Evolutionary conservation across 1,140 invertebrate species (phyloP).

Genomic region (Stegodyphus dumicola): DNA sequence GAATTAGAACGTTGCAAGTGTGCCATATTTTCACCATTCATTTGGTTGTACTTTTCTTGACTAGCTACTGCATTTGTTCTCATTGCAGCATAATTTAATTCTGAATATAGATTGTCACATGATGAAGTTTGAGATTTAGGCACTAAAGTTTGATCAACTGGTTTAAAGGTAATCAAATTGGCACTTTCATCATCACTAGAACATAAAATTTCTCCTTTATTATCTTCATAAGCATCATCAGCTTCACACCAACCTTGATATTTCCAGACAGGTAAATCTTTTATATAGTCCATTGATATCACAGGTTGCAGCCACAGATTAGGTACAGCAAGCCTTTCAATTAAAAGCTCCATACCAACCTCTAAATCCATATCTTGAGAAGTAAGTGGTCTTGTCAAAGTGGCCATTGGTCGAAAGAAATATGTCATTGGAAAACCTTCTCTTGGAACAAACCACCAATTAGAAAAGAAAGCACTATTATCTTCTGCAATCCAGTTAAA

Average conservation of each 20-base stretch:
- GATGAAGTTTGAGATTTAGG: conserved; percentile 17
- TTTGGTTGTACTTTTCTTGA: not conserved
- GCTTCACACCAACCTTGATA: conserved; percentile 65
- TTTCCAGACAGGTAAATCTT: conserved; percentile 72
- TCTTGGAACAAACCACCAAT: conserved; percentile 65
- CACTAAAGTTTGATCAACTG: conserved; percentile 39
- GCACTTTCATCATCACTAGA: conserved; percentile 62
- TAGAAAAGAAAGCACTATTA: conserved; percentile 32
- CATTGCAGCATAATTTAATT: too few relatives aligned
- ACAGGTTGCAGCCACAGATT: conserved; percentile 71
- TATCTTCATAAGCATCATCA: conserved; percentile 62
- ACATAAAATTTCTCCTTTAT: conserved; percentile 45
- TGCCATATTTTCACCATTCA: not conserved
- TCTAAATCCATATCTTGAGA: conserved; percentile 66
- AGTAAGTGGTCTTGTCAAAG: conserved; percentile 62
- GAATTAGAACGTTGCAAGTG: not conserved
- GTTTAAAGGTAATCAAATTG: not conserved
- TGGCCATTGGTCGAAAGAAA: conserved; percentile 67
- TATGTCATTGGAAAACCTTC: conserved; percentile 65
- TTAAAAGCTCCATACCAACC: conserved; percentile 68
- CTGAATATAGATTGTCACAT: not conserved
- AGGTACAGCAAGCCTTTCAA: conserved; percentile 70
- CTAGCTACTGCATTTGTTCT: not conserved
- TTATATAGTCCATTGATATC: conserved; percentile 70
- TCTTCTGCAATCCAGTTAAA: conserved; percentile 27